Conservation (phyloP, 2,888 invertebrate species). For the Sarcophaga caerulescens region DNA sequence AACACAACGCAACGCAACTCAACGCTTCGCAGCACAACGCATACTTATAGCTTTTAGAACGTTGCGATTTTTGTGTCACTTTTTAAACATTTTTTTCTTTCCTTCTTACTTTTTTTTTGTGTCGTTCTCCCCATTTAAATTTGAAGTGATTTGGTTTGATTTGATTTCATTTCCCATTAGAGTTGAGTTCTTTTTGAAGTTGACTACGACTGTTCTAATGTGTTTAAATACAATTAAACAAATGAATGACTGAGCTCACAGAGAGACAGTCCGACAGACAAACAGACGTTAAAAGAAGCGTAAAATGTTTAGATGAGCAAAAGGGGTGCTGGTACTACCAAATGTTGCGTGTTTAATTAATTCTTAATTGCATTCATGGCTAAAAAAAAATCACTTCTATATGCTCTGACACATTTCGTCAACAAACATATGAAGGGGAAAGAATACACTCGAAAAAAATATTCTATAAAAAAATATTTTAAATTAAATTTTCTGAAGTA, state of each 20-base stretch:
- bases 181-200: conserved; percentile 15
- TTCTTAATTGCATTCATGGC: conserved; percentile 62
- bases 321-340: conserved; percentile 16
- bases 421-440: conserved; percentile 7
- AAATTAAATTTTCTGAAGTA: no score
- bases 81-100: not conserved
- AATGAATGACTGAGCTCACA: not conserved
- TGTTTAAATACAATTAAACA: conserved; percentile 6
- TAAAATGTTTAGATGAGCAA: not conserved
- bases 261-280: conserved; percentile 8
- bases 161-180: conserved; percentile 26
- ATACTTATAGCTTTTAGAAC: not conserved
- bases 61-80: not conserved
- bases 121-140: conserved; percentile 24
- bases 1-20: no score
- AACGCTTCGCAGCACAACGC: not conserved
- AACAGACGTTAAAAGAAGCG: conserved; percentile 6
- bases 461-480: no score
- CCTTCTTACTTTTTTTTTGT: conserved; percentile 9
- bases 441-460: conserved; percentile 5
- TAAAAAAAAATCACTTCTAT: conserved; percentile 55
- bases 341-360: conserved; percentile 66
- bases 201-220: conserved; percentile 32
- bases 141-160: conserved; percentile 48
- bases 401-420: conserved; percentile 46